These are phyloP conservation scores for Calliphora vicina DNA, from an alignment of 1,140 invertebrate species.

Conservation along the genomic window DNA sequence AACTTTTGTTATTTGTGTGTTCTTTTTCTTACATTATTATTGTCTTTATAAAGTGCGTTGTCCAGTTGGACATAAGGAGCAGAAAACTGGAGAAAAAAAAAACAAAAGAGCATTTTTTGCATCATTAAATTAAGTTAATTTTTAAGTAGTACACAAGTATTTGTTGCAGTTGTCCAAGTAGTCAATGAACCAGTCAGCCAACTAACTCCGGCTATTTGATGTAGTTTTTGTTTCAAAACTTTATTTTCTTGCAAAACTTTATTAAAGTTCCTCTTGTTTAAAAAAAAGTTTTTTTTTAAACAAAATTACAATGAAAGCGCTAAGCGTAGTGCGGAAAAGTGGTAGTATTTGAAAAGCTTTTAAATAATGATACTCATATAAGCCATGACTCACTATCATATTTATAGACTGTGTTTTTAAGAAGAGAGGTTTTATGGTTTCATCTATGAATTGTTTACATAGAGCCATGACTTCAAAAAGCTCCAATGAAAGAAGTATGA, in stretches of 20 bases:
- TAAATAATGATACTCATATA: too few relatives aligned
- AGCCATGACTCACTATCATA: too few relatives aligned
- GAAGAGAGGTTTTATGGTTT: too few relatives aligned
- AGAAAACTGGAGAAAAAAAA: conserved; percentile 16
- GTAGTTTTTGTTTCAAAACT: neutral
- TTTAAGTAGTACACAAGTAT: neutral
- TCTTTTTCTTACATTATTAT: neutral
- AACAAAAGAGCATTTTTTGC: conserved; percentile 19
- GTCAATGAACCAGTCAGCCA: neutral
- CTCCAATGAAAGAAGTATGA: too few relatives aligned
- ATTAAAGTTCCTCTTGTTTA: too few relatives aligned
- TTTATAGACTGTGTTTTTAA: too few relatives aligned
- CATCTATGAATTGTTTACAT: too few relatives aligned
- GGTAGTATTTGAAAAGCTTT: too few relatives aligned
- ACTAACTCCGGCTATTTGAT: neutral
- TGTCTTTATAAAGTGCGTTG: neutral
- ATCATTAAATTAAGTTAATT: conserved; percentile 26
- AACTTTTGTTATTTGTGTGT: neutral
- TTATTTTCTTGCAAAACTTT: neutral
- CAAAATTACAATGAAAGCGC: too few relatives aligned
- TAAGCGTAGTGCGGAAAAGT: too few relatives aligned
- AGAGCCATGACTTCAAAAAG: too few relatives aligned
- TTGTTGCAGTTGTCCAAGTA: neutral
- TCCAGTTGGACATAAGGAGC: neutral
- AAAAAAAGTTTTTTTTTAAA: too few relatives aligned